Base-by-base conservation (phyloP, 1,140 invertebrate genomes). In the Macrosteles quadrilineatus region DNA sequence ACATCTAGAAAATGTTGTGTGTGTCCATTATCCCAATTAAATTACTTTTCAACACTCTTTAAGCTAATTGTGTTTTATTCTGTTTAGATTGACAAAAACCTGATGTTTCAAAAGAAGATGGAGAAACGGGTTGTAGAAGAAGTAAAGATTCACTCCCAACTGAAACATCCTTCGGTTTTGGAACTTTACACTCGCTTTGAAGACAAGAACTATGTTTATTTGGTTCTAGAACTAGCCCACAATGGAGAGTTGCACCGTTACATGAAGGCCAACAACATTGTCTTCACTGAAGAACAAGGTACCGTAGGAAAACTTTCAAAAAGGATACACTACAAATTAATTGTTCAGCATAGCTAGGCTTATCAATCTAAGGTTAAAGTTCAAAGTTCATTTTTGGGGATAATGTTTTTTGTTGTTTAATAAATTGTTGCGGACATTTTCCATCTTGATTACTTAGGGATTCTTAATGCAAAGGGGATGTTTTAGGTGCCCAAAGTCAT, bases 111-210 rank as follows among this genome's bases (percentile, higher is more conserved):
- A 72, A 87, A 88, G 31, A 88, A 89, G 30, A 93, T 97, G 88
- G 87, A 88, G 32, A 86, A 86, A 70, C 82, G 96, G 77, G 95
- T 98, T 1, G 84, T 86, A 40, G 92, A 97, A 82, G 96, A 98
- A 84, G 93, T 98, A 6, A 86, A 87, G 65, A 98, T 98, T 75
- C 96, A 98, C 80, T 93, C 90, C 23, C 84, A 89, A 72, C 81
- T 98, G 1, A 94, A 95, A 77, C 95, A 98, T 84, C 93, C 95
- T 17, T 89, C 94, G 32, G 90, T 98, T 68, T 80, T 98, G 72
- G 90, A 96, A 82, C 80, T 97, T 59, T 96, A 93, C 78, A 93
- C 91, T 21, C 96, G 90, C 80, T 97, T 98, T 83, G 93, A 98
- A 81, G 94, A 98, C 84, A 81, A 81, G 30, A 88, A 94, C 77